Evolutionary conservation across 2,888 invertebrate genomes (phyloP).

Genomic region (Orthonevra nobilis): DNA sequence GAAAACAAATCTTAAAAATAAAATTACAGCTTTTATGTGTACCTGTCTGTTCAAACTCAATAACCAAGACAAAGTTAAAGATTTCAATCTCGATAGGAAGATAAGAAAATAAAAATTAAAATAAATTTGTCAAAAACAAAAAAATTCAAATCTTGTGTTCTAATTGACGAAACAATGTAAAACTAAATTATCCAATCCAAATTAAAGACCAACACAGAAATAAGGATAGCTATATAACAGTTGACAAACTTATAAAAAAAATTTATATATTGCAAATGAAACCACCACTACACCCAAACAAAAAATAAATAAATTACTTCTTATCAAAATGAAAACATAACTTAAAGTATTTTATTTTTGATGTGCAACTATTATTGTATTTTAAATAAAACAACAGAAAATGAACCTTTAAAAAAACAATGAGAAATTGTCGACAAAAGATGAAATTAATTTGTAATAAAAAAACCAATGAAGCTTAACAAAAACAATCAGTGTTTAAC

Average conservation of each 20-base stretch:
- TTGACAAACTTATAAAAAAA: constrained; percentile 2
- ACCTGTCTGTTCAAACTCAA: constrained; percentile 53
- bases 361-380: constrained; percentile 75
- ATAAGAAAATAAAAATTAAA: background rate
- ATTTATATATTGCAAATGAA: constrained; percentile 27
- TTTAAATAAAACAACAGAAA: constrained; percentile 65
- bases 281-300: constrained; percentile 23
- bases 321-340: constrained; percentile 29
- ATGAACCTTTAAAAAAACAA: constrained; percentile 61
- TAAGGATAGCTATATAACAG: background rate
- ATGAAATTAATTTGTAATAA: no score
- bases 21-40: constrained; percentile 27
- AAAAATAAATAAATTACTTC: constrained; percentile 23
- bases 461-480: constrained; percentile 67
- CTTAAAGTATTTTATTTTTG: constrained; percentile 53
- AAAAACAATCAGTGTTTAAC: constrained; percentile 67
- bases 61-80: constrained; percentile 10
- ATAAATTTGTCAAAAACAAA: background rate
- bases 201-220: constrained; percentile 47
- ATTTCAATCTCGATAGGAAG: background rate
- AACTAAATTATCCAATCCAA: constrained; percentile 21
- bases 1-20: background rate
- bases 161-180: constrained; percentile 15
- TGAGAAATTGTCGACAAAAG: constrained; percentile 16
- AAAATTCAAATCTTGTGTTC: background rate